phyloP scores from a whole-genome alignment of 2,113 vertebrate species.

The Neogobius melanostomus region DNA sequence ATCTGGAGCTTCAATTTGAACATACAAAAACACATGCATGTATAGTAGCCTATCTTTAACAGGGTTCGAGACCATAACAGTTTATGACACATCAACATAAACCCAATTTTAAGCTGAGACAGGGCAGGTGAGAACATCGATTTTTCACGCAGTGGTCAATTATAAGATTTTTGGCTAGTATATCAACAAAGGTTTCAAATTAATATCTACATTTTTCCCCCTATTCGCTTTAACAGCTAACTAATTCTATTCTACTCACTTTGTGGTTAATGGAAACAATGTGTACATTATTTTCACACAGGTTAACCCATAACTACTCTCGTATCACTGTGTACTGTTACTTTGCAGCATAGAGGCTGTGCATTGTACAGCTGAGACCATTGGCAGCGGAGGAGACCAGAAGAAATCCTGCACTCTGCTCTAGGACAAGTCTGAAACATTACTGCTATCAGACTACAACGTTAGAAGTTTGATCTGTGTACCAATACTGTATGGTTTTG shows the following conservation, averaged over 20 bases:
- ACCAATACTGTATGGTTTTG: background rate
- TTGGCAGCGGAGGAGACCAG: background rate
- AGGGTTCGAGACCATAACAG: too few species aligned
- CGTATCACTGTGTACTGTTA: background rate
- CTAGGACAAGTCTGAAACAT: background rate
- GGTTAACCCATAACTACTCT: background rate
- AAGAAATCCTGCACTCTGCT: background rate
- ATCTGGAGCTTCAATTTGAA: too few species aligned
- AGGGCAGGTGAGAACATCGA: too few species aligned
- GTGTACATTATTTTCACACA: background rate
- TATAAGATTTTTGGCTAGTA: too few species aligned
- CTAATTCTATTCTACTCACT: background rate
- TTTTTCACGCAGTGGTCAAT: too few species aligned
- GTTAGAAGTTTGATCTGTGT: background rate
- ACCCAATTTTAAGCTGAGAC: too few species aligned
- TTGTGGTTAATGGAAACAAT: background rate
- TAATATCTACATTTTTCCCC: too few species aligned
- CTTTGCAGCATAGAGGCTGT: conserved; percentile 8
- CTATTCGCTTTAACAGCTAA: background rate
- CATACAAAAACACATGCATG: too few species aligned
- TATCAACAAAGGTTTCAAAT: too few species aligned
- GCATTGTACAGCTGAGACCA: conserved; percentile 4
- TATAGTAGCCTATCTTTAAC: too few species aligned
- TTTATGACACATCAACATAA: too few species aligned
- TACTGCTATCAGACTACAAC: background rate